Conservation (phyloP, 2,113 vertebrate species). For the Callaeas wilsoni region DNA sequence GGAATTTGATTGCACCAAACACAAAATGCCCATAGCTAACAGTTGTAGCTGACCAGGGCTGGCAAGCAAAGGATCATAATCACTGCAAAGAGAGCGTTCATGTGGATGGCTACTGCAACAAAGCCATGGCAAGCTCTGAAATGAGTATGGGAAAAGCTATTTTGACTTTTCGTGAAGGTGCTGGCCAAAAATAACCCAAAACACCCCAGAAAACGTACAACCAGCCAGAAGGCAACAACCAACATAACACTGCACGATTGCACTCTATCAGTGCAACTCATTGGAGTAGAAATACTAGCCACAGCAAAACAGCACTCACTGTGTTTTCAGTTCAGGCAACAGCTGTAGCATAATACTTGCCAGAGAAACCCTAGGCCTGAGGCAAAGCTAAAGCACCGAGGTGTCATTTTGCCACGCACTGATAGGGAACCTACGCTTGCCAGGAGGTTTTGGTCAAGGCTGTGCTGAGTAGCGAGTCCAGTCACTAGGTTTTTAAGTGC, state of each 20-base stretch:
- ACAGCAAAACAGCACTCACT: background rate
- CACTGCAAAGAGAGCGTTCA: background rate
- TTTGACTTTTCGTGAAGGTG: background rate
- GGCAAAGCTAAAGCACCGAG: background rate
- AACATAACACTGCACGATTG: fast-evolving
- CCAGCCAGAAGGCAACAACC: background rate
- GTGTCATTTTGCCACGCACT: background rate
- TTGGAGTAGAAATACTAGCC: background rate
- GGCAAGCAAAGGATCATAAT: background rate
- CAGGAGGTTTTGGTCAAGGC: background rate
- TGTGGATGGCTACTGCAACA: background rate
- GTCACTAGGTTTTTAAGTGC: background rate
- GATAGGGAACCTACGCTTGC: background rate
- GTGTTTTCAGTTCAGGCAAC: background rate
- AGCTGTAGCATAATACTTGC: background rate
- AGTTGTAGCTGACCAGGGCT: background rate
- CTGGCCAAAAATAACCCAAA: background rate
- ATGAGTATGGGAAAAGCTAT: background rate
- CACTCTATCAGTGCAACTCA: background rate
- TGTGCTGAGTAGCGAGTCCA: background rate
- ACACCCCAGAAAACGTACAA: background rate
- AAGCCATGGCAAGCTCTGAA: background rate
- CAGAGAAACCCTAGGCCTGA: background rate
- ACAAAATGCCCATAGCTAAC: background rate
- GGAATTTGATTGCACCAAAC: background rate